Evolutionary conservation across 1,140 invertebrate species (phyloP).

Genomic region (Coptotermes formosanus): DNA sequence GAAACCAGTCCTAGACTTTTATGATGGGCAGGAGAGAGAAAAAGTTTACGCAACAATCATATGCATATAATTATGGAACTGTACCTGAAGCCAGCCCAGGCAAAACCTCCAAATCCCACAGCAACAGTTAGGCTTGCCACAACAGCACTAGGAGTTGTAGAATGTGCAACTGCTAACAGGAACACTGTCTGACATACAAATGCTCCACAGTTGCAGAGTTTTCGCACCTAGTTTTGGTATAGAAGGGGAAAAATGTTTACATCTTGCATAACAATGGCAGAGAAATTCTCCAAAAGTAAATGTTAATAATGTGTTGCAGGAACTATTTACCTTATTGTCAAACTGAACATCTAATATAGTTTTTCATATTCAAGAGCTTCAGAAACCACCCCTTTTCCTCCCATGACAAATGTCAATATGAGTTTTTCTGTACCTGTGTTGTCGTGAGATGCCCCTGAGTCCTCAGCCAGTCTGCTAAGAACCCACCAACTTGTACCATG

Average conservation of each 20-base stretch:
- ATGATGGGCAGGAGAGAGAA: too few relatives aligned
- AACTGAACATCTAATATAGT: too few relatives aligned
- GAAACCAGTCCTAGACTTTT: neutral
- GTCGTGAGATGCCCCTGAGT: conserved; percentile 58
- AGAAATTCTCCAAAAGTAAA: too few relatives aligned
- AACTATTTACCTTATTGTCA: too few relatives aligned
- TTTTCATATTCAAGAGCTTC: too few relatives aligned
- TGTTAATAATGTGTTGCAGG: too few relatives aligned
- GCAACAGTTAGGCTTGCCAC: conserved; percentile 78
- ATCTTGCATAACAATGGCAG: too few relatives aligned
- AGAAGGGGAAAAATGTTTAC: neutral
- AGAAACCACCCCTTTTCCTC: too few relatives aligned
- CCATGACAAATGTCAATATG: too few relatives aligned
- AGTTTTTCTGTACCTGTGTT: conserved; percentile 22
- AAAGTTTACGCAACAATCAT: neutral
- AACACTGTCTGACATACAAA: conserved; percentile 81
- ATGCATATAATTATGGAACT: neutral
- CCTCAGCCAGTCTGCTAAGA: conserved; percentile 77
- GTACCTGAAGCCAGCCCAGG: conserved; percentile 70
- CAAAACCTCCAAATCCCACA: conserved; percentile 85
- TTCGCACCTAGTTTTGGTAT: conserved; percentile 56
- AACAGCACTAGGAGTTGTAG: conserved; percentile 61
- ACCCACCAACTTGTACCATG: conserved; percentile 72
- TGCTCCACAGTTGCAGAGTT: conserved; percentile 72
- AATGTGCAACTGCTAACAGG: conserved; percentile 74